Evolutionary conservation across 2,797 vertebrate genomes (phyloP).

Genomic region (Brachyalestes nurse): DNA sequence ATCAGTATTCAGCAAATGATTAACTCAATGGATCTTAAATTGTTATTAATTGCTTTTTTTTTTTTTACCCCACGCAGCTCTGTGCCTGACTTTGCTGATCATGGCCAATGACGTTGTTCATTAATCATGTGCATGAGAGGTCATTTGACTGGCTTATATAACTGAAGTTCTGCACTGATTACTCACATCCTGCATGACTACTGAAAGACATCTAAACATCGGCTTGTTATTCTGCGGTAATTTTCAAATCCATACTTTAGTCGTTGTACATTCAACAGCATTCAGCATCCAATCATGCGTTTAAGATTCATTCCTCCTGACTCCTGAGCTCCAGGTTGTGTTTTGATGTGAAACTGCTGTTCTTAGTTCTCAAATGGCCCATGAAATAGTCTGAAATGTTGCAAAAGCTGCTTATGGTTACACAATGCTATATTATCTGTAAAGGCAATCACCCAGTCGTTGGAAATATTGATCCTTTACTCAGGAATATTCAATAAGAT

Average conservation of each 20-base stretch:
- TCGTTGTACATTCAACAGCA: slow-evolving; percentile 28
- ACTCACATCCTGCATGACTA: not conserved
- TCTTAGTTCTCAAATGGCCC: slow-evolving; percentile 36
- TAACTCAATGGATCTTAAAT: slow-evolving; percentile 29
- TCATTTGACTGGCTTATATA: slow-evolving; percentile 34
- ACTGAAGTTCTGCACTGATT: slow-evolving; percentile 9
- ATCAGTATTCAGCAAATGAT: not conserved
- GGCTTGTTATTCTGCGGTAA: slow-evolving; percentile 17
- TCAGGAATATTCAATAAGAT: slow-evolving; percentile 15
- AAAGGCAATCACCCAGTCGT: slow-evolving; percentile 35
- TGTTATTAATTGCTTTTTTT: slow-evolving; percentile 22
- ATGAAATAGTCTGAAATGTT: slow-evolving; percentile 39
- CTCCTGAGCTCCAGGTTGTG: slow-evolving; percentile 13
- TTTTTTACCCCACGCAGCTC: slow-evolving; percentile 3
- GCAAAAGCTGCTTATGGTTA: slow-evolving; percentile 35
- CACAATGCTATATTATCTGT: slow-evolving; percentile 29
- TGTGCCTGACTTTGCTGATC: slow-evolving; percentile 13
- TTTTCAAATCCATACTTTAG: slow-evolving; percentile 31
- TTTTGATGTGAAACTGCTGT: slow-evolving; percentile 16
- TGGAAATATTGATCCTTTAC: slow-evolving; percentile 38
- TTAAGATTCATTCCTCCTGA: not conserved
- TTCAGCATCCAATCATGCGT: not conserved
- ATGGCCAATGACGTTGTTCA: slow-evolving; percentile 12
- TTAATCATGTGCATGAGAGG: slow-evolving; percentile 23
- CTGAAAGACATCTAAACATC: slow-evolving; percentile 9